Evolutionary conservation across 2,113 vertebrate species (phyloP).

Genomic region (Mus musculus): GRCm39 chr5:145566501-145567000

Average conservation of each 20-base stretch:
- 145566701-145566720: not conserved
- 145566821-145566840: not conserved
- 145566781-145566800: not conserved
- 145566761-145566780: not conserved
- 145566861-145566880: not conserved
- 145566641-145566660: slow-evolving; percentile 86
- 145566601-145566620: slow-evolving; percentile 85
- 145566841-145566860: not conserved
- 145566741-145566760: not conserved
- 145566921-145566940: too few species aligned
- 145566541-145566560: too few species aligned
- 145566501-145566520: too few species aligned
- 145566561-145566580: too few species aligned
- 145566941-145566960: too few species aligned
- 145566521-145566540: too few species aligned
- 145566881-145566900: too few species aligned
- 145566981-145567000: not conserved
- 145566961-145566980: fast-evolving
- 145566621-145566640: slow-evolving; percentile 90
- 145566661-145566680: not conserved
- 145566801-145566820: not conserved
- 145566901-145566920: too few species aligned
- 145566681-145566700: not conserved
- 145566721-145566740: not conserved
- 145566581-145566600: slow-evolving; percentile 88